A percentile compares a stretch with the other conserved stretches of the same genome.
Conservation (phyloP, 2,797 vertebrate species). For the Pseudochirops cupreus region DNA sequence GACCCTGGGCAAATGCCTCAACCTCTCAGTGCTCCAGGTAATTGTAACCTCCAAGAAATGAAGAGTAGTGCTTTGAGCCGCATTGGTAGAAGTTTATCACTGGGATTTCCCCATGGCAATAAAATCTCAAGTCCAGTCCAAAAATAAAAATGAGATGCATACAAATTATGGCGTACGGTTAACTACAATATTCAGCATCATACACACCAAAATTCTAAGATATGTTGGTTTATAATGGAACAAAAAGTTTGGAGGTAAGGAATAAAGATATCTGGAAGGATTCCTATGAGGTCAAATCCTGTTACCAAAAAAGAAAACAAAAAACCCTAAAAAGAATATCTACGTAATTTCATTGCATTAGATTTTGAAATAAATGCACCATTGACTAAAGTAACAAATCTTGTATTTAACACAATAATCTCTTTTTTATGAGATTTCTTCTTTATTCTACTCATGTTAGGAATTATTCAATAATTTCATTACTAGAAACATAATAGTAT, state of each 20-base stretch:
- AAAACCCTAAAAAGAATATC: not conserved
- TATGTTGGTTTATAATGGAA: not conserved
- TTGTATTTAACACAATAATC: not conserved
- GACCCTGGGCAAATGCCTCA: too few relatives aligned
- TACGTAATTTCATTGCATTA: not conserved
- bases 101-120: not conserved
- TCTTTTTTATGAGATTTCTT: not conserved
- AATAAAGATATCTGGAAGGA: constrained; percentile 27
- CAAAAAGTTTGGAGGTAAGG: constrained; percentile 12
- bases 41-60: not conserved
- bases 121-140: not conserved
- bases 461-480: not conserved
- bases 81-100: not conserved
- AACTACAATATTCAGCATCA: not conserved
- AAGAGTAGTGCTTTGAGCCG: not conserved
- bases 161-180: not conserved
- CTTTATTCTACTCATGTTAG: not conserved
- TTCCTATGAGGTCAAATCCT: not conserved
- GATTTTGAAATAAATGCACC: constrained; percentile 3
- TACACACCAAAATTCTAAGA: not conserved
- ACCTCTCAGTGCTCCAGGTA: not conserved
- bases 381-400: not conserved
- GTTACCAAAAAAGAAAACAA: not conserved
- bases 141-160: not conserved
- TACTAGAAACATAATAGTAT: too few relatives aligned